Percentiles rank a stretch among this genome's conserved stretches.
Conservation (phyloP, 2,113 vertebrate genomes). For the Orientallactaga bullata region DNA sequence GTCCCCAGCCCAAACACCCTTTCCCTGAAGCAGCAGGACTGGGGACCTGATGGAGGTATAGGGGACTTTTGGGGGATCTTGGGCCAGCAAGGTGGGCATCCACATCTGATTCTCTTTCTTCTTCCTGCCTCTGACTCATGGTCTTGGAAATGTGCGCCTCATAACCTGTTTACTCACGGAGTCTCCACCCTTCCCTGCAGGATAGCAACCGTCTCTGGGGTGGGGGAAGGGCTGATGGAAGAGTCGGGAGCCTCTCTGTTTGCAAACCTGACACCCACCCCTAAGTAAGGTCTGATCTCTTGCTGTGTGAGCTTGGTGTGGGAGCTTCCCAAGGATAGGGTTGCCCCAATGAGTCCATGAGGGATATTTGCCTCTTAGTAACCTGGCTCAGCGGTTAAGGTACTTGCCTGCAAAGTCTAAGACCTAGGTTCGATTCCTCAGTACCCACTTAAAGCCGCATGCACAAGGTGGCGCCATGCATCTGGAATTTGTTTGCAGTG, state of each 20-base stretch:
- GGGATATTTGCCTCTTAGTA: background rate
- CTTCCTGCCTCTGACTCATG: constrained; percentile 70
- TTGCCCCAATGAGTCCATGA: background rate
- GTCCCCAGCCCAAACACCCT: background rate
- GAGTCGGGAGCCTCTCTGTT: background rate
- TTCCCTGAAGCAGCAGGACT: background rate
- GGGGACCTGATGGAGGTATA: background rate
- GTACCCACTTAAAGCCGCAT: too few species aligned
- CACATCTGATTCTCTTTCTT: background rate
- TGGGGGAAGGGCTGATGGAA: background rate
- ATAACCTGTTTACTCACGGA: constrained; percentile 42
- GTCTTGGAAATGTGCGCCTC: constrained; percentile 37
- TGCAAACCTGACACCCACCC: background rate
- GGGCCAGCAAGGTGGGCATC: background rate
- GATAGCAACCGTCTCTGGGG: background rate
- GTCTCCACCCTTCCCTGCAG: background rate
- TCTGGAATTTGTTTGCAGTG: too few species aligned
- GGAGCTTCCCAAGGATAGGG: background rate
- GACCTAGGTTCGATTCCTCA: too few species aligned
- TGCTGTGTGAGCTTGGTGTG: background rate
- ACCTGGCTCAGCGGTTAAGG: background rate
- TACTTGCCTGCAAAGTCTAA: too few species aligned
- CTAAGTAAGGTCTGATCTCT: background rate
- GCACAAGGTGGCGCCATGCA: too few species aligned
- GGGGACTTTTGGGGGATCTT: background rate